Evolutionary conservation across 2,888 invertebrate genomes (phyloP).

Genomic region (Plemyria rubiginata): DNA sequence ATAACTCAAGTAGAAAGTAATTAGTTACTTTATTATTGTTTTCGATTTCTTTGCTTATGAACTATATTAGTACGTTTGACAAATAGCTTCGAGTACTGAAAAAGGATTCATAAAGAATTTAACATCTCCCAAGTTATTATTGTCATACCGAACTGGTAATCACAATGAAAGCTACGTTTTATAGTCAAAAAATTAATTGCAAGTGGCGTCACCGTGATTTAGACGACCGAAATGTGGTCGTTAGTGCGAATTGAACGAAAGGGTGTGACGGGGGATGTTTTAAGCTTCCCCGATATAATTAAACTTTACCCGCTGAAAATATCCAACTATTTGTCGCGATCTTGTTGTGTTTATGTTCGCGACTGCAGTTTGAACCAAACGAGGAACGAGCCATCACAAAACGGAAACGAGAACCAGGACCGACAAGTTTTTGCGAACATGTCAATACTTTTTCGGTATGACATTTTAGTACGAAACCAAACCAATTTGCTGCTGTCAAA

Average conservation of each 20-base stretch:
- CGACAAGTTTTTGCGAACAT: constrained; percentile 4
- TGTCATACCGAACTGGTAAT: constrained; percentile 48
- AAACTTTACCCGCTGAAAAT: constrained; percentile 60
- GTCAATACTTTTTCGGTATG: constrained; percentile 13
- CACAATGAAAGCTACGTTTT: constrained; percentile 56
- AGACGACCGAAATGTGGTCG: constrained; percentile 77
- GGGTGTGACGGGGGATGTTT: constrained; percentile 58
- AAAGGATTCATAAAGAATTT: constrained; percentile 15
- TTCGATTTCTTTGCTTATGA: no score
- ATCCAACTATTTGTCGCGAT: constrained; percentile 34
- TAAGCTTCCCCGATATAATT: constrained; percentile 70
- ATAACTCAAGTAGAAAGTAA: no score
- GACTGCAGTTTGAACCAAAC: constrained; percentile 14
- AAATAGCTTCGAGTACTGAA: not conserved
- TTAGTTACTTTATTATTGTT: no score
- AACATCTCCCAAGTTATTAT: constrained; percentile 26
- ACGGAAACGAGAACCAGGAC: constrained; percentile 3
- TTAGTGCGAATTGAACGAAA: constrained; percentile 76
- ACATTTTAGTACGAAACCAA: constrained; percentile 26
- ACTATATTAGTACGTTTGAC: no score
- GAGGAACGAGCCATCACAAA: constrained; percentile 8
- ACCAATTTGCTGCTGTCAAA: constrained; percentile 45
- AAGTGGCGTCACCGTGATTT: constrained; percentile 75
- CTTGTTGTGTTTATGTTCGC: constrained; percentile 23
- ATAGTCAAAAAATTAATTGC: constrained; percentile 77